Evolutionary conservation across 2,888 invertebrate genomes (phyloP).

Genomic region (Apodemia mormo): DNA sequence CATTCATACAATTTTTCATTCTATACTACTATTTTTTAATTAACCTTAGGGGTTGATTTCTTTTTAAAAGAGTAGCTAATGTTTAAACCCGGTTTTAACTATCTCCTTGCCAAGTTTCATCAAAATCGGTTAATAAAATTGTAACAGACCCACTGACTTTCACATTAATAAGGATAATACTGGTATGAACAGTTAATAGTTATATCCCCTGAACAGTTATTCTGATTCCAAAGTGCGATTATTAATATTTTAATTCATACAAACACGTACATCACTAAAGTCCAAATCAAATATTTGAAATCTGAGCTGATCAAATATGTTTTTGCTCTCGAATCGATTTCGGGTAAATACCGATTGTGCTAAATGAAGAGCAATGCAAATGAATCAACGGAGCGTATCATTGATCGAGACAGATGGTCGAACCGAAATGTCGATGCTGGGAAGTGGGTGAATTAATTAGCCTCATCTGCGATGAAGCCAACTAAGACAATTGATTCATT

Average conservation of each 20-base stretch:
- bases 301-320: conserved; percentile 2
- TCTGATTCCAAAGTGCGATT: background rate
- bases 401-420: conserved; percentile 45
- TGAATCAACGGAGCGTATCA: background rate
- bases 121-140: too few species aligned
- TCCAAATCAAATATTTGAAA: conserved; percentile 16
- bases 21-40: too few species aligned
- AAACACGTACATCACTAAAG: background rate
- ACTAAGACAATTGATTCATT: background rate
- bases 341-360: conserved; percentile 52
- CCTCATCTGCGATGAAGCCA: conserved; percentile 27
- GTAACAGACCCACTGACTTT: too few species aligned
- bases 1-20: too few species aligned
- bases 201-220: background rate
- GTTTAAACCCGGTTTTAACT: too few species aligned
- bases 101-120: too few species aligned
- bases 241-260: background rate
- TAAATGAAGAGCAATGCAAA: conserved; percentile 42
- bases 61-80: too few species aligned
- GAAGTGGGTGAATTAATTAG: conserved; percentile 56
- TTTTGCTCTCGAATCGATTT: conserved; percentile 35
- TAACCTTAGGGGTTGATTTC: too few species aligned
- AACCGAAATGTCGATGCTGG: conserved; percentile 41
- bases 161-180: too few species aligned
- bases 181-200: too few species aligned